Conservation (phyloP, 2,113 vertebrate species). For the Oncorhynchus mykiss region DNA sequence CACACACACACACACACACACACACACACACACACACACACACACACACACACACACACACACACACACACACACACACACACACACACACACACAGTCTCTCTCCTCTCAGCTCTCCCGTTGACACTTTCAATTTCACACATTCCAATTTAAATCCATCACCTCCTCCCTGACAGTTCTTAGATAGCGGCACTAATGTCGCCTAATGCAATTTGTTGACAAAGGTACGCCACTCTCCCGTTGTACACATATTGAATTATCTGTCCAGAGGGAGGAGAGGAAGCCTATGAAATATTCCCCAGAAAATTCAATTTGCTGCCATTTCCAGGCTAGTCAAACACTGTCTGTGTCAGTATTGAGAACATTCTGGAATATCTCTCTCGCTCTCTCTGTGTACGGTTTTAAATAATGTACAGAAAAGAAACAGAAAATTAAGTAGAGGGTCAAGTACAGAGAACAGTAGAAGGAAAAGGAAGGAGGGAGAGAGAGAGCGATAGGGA, state of each 20-base stretch:
- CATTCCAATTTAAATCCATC: conserved; percentile 54
- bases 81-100: conserved; percentile 16
- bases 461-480: neutral
- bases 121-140: conserved; percentile 54
- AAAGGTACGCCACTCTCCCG: conserved; percentile 40
- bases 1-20: conserved; percentile 2
- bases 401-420: conserved; percentile 46
- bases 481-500: neutral
- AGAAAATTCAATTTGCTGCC: neutral
- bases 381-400: neutral
- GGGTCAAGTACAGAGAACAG: neutral
- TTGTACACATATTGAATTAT: conserved; percentile 55
- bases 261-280: conserved; percentile 13
- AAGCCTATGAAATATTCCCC: neutral
- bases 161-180: conserved; percentile 46
- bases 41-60: neutral
- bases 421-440: no score
- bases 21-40: conserved; percentile 1
- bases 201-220: conserved; percentile 62
- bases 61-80: conserved; percentile 16
- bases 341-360: neutral
- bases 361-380: neutral
- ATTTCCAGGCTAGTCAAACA: neutral
- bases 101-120: conserved; percentile 21
- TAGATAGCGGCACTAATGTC: conserved; percentile 48